Evolutionary conservation across 1,140 invertebrate genomes (phyloP).

Genomic region (Rhagoletis pomonella): DNA sequence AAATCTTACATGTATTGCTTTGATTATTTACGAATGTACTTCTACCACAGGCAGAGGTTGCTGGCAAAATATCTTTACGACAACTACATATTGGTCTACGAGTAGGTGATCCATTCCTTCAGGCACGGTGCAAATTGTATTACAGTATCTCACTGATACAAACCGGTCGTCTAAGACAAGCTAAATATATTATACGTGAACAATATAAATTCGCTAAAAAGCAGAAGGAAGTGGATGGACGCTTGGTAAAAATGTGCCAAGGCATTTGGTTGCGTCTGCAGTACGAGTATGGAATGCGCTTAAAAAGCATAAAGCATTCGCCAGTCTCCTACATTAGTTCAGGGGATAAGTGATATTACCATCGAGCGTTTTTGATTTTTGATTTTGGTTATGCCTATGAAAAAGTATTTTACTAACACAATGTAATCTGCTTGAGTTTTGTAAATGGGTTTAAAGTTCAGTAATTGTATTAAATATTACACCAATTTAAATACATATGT

Average conservation of each 20-base stretch:
- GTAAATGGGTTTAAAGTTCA: too few species aligned
- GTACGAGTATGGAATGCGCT: conserved; percentile 75
- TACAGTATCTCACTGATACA: conserved; percentile 92
- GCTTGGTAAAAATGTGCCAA: conserved; percentile 85
- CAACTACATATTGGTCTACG: conserved; percentile 87
- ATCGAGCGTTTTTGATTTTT: too few species aligned
- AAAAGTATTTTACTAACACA: too few species aligned
- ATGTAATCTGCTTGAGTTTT: too few species aligned
- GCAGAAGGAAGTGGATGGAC: conserved; percentile 75
- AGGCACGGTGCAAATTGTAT: conserved; percentile 88
- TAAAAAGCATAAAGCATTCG: neutral
- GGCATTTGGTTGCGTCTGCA: conserved; percentile 89
- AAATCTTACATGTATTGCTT: neutral
- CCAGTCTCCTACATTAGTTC: neutral
- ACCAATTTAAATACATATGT: too few species aligned
- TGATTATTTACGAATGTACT: conserved; percentile 55
- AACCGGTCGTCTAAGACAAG: conserved; percentile 79
- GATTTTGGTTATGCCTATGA: too few species aligned
- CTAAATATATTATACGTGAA: conserved; percentile 80
- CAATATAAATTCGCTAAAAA: conserved; percentile 78
- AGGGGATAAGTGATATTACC: neutral
- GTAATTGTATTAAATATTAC: too few species aligned
- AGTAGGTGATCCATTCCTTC: conserved; percentile 86
- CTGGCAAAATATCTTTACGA: conserved; percentile 88
- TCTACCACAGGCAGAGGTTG: conserved; percentile 84